phyloP scores from a whole-genome alignment of 2,888 invertebrate genomes.

The Hyppa rectilinea region DNA sequence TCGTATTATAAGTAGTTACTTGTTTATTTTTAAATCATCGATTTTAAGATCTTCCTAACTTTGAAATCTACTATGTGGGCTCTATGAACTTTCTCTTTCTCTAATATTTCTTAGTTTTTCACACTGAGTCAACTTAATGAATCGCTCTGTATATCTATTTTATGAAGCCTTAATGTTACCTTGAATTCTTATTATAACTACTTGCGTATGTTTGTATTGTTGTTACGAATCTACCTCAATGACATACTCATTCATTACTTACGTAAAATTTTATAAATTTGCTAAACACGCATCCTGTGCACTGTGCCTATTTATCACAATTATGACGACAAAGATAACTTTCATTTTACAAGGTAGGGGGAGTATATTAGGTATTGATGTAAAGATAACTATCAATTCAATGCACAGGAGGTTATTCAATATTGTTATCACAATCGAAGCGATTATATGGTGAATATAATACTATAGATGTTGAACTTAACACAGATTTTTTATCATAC shows the following conservation, averaged over 20 bases:
- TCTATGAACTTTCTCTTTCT: neutral
- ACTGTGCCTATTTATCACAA: slow-evolving; percentile 19
- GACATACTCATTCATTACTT: slow-evolving; percentile 20
- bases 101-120: neutral
- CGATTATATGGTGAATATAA: slow-evolving; percentile 13
- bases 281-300: slow-evolving; percentile 28
- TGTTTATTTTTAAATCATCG: neutral
- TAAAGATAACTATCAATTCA: slow-evolving; percentile 32
- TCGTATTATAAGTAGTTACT: neutral
- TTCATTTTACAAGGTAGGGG: slow-evolving; percentile 26
- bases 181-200: slow-evolving; percentile 26
- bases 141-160: slow-evolving; percentile 8
- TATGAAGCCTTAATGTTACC: neutral
- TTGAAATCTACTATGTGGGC: neutral
- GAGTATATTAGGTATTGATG: slow-evolving; percentile 37
- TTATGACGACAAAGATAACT: slow-evolving; percentile 57
- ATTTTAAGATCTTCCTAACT: neutral
- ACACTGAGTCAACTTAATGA: neutral
- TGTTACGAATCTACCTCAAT: slow-evolving; percentile 25
- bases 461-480: neutral
- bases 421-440: slow-evolving; percentile 20
- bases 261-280: slow-evolving; percentile 26
- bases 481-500: neutral
- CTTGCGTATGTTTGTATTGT: slow-evolving; percentile 14
- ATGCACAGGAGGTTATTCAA: slow-evolving; percentile 5